Evolutionary conservation across 2,113 vertebrate genomes (phyloP).

Genomic region (Aviceda subcristata): DNA sequence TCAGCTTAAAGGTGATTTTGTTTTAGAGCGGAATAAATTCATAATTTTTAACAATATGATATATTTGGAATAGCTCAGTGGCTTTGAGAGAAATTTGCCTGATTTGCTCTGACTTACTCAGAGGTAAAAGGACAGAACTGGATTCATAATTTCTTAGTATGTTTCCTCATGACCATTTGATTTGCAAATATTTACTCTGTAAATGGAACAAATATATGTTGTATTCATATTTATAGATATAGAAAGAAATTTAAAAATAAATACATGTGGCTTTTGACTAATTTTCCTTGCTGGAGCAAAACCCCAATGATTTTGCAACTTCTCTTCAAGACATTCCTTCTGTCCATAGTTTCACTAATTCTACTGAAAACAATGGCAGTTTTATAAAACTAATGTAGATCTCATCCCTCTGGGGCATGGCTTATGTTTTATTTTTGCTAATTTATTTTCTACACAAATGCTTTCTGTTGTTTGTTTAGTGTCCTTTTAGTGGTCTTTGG

Average conservation of each 20-base stretch:
- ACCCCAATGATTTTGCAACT: background rate
- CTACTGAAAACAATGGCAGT: background rate
- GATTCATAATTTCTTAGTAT: background rate
- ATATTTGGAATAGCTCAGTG: background rate
- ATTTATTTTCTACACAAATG: constrained; percentile 1
- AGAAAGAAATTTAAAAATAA: background rate
- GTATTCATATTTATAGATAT: background rate
- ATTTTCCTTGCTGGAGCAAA: background rate
- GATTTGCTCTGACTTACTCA: background rate
- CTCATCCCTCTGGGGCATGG: background rate
- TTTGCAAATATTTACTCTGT: background rate
- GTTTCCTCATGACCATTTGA: background rate
- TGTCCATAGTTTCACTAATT: background rate
- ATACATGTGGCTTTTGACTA: background rate
- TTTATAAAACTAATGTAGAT: background rate
- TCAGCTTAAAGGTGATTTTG: background rate
- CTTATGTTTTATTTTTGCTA: background rate
- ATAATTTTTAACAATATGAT: background rate
- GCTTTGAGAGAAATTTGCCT: background rate
- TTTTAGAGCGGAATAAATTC: background rate
- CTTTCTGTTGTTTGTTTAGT: constrained; percentile 20
- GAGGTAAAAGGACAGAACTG: background rate
- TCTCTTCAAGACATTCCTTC: background rate
- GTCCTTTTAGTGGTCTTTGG: constrained; percentile 23
- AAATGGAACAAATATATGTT: background rate